These are phyloP conservation scores for Drosophila histrio DNA, from an alignment of 2,888 invertebrate species.

Conservation along the genomic window DNA sequence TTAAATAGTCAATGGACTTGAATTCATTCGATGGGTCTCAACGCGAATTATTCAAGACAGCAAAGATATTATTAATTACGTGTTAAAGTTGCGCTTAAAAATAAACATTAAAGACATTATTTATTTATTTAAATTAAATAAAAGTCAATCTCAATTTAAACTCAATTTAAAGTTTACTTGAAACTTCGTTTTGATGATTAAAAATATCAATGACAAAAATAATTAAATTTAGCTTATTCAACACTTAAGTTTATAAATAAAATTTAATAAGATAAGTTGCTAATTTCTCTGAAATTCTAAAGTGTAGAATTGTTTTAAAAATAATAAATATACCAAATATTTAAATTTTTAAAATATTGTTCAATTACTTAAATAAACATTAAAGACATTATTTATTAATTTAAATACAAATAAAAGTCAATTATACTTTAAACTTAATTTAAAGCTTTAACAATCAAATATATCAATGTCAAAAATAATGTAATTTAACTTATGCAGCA, in stretches of 20 bases:
- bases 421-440: not conserved
- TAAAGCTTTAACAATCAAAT: not conserved
- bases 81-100: not conserved
- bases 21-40: slow-evolving; percentile 4
- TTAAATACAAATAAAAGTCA: not conserved
- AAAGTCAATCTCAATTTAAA: not conserved
- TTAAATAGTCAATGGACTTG: slow-evolving; percentile 18
- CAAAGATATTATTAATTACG: slow-evolving; percentile 1
- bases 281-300: no score
- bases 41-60: not conserved
- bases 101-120: not conserved
- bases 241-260: no score
- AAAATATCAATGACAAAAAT: no score
- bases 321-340: no score
- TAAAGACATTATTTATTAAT: not conserved
- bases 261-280: no score
- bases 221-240: no score
- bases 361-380: no score
- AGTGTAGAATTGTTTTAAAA: no score
- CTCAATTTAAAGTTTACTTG: not conserved
- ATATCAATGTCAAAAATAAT: no score
- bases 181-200: not conserved
- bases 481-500: no score
- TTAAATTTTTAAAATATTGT: no score
- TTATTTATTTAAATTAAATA: not conserved